phyloP scores from a whole-genome alignment of 2,113 vertebrate species.

The Raphicerus campestris region DNA sequence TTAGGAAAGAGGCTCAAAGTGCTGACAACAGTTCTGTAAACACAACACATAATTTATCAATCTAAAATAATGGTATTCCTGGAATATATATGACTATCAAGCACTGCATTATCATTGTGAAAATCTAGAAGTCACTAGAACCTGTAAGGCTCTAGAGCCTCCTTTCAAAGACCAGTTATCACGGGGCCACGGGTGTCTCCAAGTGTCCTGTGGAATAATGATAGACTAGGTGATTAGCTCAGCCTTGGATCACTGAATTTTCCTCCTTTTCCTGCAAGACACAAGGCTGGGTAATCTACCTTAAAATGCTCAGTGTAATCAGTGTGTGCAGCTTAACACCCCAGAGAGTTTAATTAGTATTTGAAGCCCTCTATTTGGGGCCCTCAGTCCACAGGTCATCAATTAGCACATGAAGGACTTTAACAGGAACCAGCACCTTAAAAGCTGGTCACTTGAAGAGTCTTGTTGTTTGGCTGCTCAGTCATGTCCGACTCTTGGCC shows the following conservation, averaged over 20 bases:
- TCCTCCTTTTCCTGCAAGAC: neutral
- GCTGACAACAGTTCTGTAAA: neutral
- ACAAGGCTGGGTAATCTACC: neutral
- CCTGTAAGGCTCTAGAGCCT: neutral
- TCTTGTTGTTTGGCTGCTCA: neutral
- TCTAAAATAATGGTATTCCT: neutral
- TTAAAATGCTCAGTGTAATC: neutral
- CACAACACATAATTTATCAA: too few relatives aligned
- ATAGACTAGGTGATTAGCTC: neutral
- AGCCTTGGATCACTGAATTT: neutral
- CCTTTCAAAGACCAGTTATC: neutral
- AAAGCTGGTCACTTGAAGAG: neutral
- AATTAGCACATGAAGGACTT: neutral
- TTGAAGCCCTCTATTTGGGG: too few relatives aligned
- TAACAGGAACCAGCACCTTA: neutral
- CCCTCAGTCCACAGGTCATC: neutral
- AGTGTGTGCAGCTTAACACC: neutral
- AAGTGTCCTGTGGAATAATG: neutral
- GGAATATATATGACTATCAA: neutral
- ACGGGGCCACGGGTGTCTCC: fast-evolving
- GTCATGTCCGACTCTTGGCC: neutral
- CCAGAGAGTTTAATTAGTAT: neutral
- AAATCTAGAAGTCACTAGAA: neutral
- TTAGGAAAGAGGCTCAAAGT: too few relatives aligned
- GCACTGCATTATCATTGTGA: neutral